A percentile compares a stretch with the other conserved stretches of the same genome.
Evolutionary conservation across 2,113 vertebrate genomes (phyloP).

Genomic region (Himantopus leucocephalus): DNA sequence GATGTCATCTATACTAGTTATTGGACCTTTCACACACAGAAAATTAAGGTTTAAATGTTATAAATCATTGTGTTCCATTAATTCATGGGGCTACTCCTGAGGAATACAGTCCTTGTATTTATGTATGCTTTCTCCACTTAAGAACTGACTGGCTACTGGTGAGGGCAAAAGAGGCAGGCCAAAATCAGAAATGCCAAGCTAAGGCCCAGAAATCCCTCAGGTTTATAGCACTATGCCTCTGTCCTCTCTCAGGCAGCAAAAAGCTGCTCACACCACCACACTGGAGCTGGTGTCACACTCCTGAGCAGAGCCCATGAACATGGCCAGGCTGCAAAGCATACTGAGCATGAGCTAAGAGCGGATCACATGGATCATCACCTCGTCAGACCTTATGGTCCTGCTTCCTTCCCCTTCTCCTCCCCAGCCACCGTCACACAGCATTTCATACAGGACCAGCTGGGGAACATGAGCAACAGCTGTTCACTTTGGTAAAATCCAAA

Average conservation of each 20-base stretch:
- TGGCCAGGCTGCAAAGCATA: not conserved
- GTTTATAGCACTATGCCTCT: not conserved
- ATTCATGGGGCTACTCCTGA: not conserved
- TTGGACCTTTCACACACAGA: not conserved
- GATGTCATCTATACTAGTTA: not conserved
- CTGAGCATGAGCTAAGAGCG: not conserved
- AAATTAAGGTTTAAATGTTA: not conserved
- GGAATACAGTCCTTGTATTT: not conserved
- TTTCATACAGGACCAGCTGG: not conserved
- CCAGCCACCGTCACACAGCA: accelerated
- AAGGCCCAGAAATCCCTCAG: not conserved
- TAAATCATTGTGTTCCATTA: not conserved
- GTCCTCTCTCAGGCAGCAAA: not conserved
- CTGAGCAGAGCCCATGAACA: not conserved
- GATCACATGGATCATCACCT: not conserved
- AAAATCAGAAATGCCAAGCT: not conserved
- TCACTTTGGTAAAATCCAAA: not conserved
- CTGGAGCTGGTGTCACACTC: not conserved
- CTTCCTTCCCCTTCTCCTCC: not conserved
- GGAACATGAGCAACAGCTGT: not conserved
- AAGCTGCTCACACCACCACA: not conserved
- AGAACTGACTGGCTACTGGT: not conserved
- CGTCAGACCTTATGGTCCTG: not conserved
- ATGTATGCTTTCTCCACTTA: not conserved
- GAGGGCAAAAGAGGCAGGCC: not conserved